These are phyloP conservation scores for Rhodinocichla rosea DNA, from an alignment of 2,113 vertebrate genomes.

Conservation along the genomic window DNA sequence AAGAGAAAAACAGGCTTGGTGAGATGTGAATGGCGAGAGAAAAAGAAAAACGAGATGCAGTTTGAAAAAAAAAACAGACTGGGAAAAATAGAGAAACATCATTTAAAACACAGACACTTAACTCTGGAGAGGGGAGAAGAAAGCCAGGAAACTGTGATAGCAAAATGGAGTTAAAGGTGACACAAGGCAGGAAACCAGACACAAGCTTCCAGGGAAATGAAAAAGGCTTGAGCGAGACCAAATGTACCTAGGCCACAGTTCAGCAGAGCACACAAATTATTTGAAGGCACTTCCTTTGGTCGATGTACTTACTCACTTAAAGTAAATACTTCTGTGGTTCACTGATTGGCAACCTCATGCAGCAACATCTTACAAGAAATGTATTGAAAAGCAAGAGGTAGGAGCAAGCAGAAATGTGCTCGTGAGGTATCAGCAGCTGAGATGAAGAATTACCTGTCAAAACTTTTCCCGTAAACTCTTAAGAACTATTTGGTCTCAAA, in stretches of 20 bases:
- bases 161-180: slow-evolving; percentile 16
- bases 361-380: neutral
- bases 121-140: neutral
- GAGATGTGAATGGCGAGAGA: neutral
- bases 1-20: neutral
- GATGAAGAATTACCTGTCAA: neutral
- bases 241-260: slow-evolving; percentile 9
- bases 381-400: neutral
- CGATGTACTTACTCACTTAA: neutral
- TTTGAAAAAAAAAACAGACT: neutral
- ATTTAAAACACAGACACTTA: neutral
- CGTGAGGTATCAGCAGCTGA: neutral
- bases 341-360: slow-evolving; percentile 8
- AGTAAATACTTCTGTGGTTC: slow-evolving; percentile 12
- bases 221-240: neutral
- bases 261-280: slow-evolving; percentile 19
- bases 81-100: neutral
- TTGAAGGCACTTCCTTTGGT: slow-evolving; percentile 12
- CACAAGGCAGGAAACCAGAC: neutral
- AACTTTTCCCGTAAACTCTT: neutral
- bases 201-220: neutral
- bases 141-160: neutral
- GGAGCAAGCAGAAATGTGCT: neutral
- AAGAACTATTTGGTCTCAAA: neutral
- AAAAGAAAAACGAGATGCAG: neutral